These are phyloP conservation scores for Anoplopoma fimbria DNA, from an alignment of 2,113 vertebrate species.

Conservation along the genomic window DNA sequence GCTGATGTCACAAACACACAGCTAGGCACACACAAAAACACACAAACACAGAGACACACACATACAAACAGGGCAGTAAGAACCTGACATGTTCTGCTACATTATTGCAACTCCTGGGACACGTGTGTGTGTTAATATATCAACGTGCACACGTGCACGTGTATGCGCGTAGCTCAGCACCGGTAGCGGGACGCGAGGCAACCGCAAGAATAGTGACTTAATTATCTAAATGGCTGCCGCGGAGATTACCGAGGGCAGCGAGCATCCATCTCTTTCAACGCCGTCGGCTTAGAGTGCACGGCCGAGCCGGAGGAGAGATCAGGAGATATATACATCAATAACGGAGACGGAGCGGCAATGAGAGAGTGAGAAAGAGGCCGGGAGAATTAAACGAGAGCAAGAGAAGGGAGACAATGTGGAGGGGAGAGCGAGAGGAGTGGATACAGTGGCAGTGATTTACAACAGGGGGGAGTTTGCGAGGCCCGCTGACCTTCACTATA, in stretches of 20 bases:
- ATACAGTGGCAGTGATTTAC: constrained; percentile 40
- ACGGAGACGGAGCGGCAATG: constrained; percentile 46
- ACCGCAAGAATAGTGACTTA: constrained; percentile 76
- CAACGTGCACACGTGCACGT: not conserved
- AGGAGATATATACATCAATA: constrained; percentile 69
- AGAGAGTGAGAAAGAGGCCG: constrained; percentile 40
- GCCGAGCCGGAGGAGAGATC: constrained; percentile 66
- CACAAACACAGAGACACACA: not conserved
- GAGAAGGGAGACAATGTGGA: constrained; percentile 39
- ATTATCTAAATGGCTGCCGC: constrained; percentile 78
- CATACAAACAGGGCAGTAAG: not conserved
- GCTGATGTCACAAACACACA: constrained; percentile 37
- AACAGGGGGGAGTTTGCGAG: constrained; percentile 4
- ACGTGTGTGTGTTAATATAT: constrained; percentile 1
- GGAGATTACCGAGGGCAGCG: constrained; percentile 71
- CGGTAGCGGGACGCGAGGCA: constrained; percentile 25
- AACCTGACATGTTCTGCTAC: not conserved
- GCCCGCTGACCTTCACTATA: constrained; percentile 13
- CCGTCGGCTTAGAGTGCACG: constrained; percentile 45
- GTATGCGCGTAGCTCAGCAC: constrained; percentile 15
- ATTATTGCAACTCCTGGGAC: not conserved
- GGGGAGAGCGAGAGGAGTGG: constrained; percentile 25
- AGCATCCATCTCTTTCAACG: constrained; percentile 77
- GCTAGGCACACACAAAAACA: not conserved
- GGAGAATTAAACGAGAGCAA: constrained; percentile 43